A percentile compares a stretch with the other conserved stretches of the same genome.
Conservation (phyloP, 2,888 invertebrate genomes). For the Apantesis nais region DNA sequence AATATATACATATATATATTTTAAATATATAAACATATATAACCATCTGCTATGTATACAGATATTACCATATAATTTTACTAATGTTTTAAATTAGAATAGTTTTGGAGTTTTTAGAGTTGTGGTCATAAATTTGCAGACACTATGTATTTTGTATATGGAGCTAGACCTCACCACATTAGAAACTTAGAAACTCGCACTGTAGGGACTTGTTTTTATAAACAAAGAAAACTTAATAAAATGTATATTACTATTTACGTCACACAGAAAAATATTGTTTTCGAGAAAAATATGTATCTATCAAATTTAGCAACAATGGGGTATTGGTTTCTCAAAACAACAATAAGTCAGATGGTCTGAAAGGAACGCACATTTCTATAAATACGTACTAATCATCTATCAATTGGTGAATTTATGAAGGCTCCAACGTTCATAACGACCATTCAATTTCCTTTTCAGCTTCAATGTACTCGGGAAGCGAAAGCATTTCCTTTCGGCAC, state of each 20-base stretch:
- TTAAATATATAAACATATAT: no score
- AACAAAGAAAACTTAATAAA: background rate
- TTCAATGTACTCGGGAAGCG: conserved; percentile 74
- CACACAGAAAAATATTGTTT: background rate
- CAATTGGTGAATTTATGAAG: conserved; percentile 74
- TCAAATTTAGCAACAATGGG: conserved; percentile 7
- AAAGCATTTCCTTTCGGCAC: conserved; percentile 72
- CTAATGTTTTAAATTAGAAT: no score
- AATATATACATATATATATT: no score
- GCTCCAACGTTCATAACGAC: conserved; percentile 74
- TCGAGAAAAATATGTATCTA: background rate
- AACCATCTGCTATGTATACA: no score
- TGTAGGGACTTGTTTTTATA: background rate
- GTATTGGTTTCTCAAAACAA: conserved; percentile 15
- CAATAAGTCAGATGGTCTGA: conserved; percentile 23
- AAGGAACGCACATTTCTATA: conserved; percentile 49
- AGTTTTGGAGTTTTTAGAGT: background rate
- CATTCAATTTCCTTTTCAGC: conserved; percentile 81
- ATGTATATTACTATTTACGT: background rate
- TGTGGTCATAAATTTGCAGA: background rate
- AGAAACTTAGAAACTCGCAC: background rate
- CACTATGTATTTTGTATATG: background rate
- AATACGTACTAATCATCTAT: conserved; percentile 65
- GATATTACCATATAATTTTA: no score
- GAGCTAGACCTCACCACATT: background rate